Evolutionary conservation across 2,113 vertebrate genomes (phyloP), one percentile per base, ranked within the genome.

Genomic region (Epinephelus lanceolatus): DNA sequence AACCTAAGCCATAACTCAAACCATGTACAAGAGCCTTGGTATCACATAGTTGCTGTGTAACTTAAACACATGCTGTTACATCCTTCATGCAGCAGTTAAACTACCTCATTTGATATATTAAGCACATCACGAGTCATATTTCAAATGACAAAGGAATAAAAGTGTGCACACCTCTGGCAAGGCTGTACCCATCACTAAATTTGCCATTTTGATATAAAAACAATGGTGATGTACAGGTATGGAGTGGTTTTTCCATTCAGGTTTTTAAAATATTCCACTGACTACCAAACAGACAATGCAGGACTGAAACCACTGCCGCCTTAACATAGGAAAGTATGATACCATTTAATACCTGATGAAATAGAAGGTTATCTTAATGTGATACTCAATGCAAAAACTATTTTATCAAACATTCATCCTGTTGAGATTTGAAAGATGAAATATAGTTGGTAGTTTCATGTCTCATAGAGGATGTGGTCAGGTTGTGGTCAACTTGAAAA

Each of bases 391-490:
- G 61, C n/a, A 66, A 62, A 45, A 0, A 37, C 5, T 18, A 13
- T 5, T 19, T 57, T 42, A 15, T 67, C 17, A 42, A 25, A 14
- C 52, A 8, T 27, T 70, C 0, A 67, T 53, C 2, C 60, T 12
- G 27, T 6, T n/a, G 45, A 27, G 47, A 21, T 49, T 71, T 47
- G 23, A 71, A 60, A 67, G 5, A 55, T n/a, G 2, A n/a, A 75
- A 73, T 59, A 19, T 57, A 11, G 12, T 33, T 65, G 4, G 40
- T 42, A 21, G 57, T 61, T 66, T 76, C 55, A 45, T 57, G 52
- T 70, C 60, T 5, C 15, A 14, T 10, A 70, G 19, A 82, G 75
- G 75, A 90, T 79, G 81, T 85, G 78, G 84, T 65, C 52, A 62
- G n/a, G 61, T 61, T 56, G 69, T 30, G 74, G 70, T 71, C 18